phyloP scores from a whole-genome alignment of 1,140 invertebrate species.

The Sinella curviseta region DNA sequence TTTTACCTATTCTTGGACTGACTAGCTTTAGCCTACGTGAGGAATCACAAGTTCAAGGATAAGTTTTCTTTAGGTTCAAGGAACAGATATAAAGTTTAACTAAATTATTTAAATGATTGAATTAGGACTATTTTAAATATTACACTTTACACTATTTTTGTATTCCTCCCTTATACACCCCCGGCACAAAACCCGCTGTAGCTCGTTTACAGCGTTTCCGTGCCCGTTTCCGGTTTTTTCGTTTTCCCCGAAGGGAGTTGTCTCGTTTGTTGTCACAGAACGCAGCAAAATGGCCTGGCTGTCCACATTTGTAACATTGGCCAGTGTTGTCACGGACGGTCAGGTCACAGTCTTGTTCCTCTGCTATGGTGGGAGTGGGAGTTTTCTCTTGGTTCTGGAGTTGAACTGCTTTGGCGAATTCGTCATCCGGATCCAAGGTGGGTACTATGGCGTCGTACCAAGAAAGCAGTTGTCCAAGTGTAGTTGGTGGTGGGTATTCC shows the following conservation, averaged over 20 bases:
- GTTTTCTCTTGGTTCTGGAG: background rate
- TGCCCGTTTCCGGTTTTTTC: background rate
- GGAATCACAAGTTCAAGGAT: too few species aligned
- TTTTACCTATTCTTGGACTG: too few species aligned
- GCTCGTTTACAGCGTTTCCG: background rate
- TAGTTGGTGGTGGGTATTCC: background rate
- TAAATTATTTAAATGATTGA: too few species aligned
- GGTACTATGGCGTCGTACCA: background rate
- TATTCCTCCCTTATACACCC: conserved; percentile 18
- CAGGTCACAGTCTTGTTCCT: background rate
- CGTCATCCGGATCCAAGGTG: background rate
- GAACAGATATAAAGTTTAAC: too few species aligned
- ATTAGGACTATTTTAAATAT: too few species aligned
- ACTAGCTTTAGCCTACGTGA: too few species aligned
- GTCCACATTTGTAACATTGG: background rate
- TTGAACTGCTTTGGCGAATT: background rate
- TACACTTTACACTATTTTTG: too few species aligned
- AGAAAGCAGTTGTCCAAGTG: background rate
- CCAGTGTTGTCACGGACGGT: background rate
- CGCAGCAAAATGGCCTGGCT: background rate
- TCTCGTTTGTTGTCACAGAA: background rate
- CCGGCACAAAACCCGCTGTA: background rate
- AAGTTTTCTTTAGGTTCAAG: too few species aligned
- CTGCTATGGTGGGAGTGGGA: background rate
- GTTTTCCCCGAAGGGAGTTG: background rate